phyloP scores from a whole-genome alignment of 2,888 invertebrate genomes.

The Cistogaster globosa region DNA sequence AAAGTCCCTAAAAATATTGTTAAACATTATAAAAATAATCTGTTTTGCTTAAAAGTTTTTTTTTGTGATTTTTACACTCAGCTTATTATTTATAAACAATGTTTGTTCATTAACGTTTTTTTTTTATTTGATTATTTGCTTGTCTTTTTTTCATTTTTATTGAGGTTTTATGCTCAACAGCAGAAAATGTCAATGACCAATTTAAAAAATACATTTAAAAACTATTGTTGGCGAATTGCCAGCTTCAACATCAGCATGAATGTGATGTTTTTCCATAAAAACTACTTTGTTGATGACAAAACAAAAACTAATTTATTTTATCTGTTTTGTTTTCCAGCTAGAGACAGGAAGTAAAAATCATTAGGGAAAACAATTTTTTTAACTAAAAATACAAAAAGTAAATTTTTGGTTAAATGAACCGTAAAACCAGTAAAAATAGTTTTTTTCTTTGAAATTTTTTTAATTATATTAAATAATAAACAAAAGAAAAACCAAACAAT shows the following conservation, averaged over 20 bases:
- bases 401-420: constrained; percentile 33
- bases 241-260: constrained; percentile 21
- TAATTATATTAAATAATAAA: constrained; percentile 39
- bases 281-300: constrained; percentile 5
- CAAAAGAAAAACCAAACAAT: not conserved
- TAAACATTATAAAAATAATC: too few species aligned
- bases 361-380: constrained; percentile 40
- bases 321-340: constrained; percentile 31
- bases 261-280: not conserved
- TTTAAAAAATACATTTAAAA: constrained; percentile 18
- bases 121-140: not conserved
- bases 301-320: constrained; percentile 59
- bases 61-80: not conserved
- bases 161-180: not conserved
- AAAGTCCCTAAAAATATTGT: too few species aligned
- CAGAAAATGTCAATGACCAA: constrained; percentile 34
- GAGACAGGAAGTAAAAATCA: constrained; percentile 39
- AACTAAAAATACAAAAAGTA: not conserved
- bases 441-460: not conserved
- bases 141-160: not conserved
- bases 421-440: constrained; percentile 11
- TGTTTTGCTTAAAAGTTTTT: not conserved
- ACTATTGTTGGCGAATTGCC: constrained; percentile 41
- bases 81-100: not conserved
- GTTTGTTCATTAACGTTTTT: not conserved